Evolutionary conservation across 2,113 vertebrate genomes (phyloP).

Genomic region (Hystrix cristata): DNA sequence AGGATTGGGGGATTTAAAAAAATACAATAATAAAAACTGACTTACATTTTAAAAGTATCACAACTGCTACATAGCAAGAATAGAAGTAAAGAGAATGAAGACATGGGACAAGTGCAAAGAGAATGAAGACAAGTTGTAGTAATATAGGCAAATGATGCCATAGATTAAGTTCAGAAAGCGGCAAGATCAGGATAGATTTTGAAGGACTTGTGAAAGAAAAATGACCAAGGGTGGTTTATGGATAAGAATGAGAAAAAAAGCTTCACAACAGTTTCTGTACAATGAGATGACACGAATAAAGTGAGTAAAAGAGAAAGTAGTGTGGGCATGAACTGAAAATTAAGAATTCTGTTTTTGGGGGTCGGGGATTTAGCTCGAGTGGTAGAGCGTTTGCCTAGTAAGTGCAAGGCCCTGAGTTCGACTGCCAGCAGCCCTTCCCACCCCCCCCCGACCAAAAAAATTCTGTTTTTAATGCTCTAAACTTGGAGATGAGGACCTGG

Average conservation of each 20-base stretch:
- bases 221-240: neutral
- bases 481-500: neutral
- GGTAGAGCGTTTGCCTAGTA: no score
- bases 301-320: neutral
- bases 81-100: neutral
- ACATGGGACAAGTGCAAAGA: neutral
- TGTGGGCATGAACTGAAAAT: neutral
- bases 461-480: neutral
- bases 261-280: neutral
- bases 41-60: constrained; percentile 16
- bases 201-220: constrained; percentile 13
- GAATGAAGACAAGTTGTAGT: neutral
- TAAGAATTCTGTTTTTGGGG: neutral
- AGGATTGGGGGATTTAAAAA: neutral
- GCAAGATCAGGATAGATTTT: neutral
- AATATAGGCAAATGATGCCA: neutral
- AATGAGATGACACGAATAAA: neutral
- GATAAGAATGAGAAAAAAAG: neutral
- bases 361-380: no score
- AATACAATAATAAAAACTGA: neutral
- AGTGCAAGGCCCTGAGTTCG: no score
- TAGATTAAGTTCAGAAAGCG: neutral
- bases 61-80: neutral
- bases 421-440: no score
- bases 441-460: no score